Evolutionary conservation across 2,113 vertebrate species (phyloP), one percentile per base, ranked within the genome.

Genomic region (Callipepla californica): DNA sequence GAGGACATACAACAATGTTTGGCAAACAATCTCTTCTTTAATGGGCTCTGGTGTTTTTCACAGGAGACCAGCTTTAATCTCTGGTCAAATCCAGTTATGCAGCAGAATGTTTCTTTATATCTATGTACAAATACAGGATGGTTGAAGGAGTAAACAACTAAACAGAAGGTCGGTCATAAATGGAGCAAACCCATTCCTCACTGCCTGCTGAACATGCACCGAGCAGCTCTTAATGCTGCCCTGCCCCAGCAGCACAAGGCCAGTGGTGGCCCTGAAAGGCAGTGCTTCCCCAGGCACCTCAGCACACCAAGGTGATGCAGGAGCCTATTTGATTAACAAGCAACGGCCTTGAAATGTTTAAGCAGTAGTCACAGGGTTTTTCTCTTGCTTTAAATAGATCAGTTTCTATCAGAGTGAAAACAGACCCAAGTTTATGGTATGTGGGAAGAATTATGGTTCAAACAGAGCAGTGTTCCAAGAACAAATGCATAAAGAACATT

Each of bases 401-500:
- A 47, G n/a, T 89, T 91, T 88, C 89, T 92, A 93, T 72, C 86
- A 83, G 88, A 77, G 50, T 30, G 82, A 78, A 95, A 95, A 86
- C 85, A 94, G 93, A 89, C 45, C 53, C 53, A 70, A 67, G 83
- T 92, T 96, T 87, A 95, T 58, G 48, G 86, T 30, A 50, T 63
- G 74, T 53, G 72, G 42, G 77, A 95, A 89, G 93, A 95, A 79
- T 93, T 87, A 93, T 88, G 69, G 91, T 55, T 95, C 69, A 80
- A 63, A 55, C 23, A 77, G 74, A 87, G 87, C 73, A 75, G 62
- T 26, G 95, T 82, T 96, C 95, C 91, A 96, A 96, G 95, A 97
- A 96, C 95, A 95, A 96, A 96, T 73, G 87, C 95, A 95, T 97
- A 96, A 94, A 96, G 94, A 93, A 93, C 91, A 92, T 86, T 92